Base-by-base conservation (phyloP, 1,140 invertebrate genomes). In the Drosophila mojavensis region DNA sequence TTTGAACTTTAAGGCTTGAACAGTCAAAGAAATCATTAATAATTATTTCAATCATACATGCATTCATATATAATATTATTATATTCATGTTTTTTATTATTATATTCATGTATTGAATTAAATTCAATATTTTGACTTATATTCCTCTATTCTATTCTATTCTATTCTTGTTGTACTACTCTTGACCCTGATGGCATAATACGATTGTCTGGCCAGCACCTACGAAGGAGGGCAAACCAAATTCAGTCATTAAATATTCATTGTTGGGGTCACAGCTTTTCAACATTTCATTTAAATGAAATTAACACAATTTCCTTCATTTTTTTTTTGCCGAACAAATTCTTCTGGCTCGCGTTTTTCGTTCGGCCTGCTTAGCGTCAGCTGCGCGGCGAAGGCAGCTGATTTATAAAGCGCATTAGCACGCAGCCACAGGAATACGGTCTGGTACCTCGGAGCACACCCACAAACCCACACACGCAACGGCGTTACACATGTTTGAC, bases 361-460 rank as follows among this genome's bases (percentile, higher is more conserved):
- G 17, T 54, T 58, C 13, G 50, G 13, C 17, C 43, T n/a, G 63
- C 68, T 75, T 72, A 43, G 28, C 33, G 63, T 63, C 60, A 70
- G 80, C 63, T 75, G 75, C 24, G 69, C 39, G 59, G 47, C 48
- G 20, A 51, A 33, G 63, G 74, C 47, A 74, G 63, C 81, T 81
- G 84, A 88, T 89, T 89, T 88, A 89, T 88, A 83, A 80, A 85
- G 81, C 81, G 77, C 78, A 80, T 80, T 84, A 84, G 79, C 75
- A 86, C 64, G 64, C 67, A 63, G 71, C 62, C 66, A 64, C 43
- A 65, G 63, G 45, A 66, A 81, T 65, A 71, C 53, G 66, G 45
- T 47, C n/a, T 30, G 43, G 43, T 48, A 15, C 15, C 43, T 48
- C 26, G 43, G 15, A 48, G 33, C n/a, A 17, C 45, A 53, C 62